Percentiles rank a stretch among this genome's conserved stretches.
phyloP scores from a whole-genome alignment of 2,113 vertebrate genomes.

The Heterotilapia buettikoferi region DNA sequence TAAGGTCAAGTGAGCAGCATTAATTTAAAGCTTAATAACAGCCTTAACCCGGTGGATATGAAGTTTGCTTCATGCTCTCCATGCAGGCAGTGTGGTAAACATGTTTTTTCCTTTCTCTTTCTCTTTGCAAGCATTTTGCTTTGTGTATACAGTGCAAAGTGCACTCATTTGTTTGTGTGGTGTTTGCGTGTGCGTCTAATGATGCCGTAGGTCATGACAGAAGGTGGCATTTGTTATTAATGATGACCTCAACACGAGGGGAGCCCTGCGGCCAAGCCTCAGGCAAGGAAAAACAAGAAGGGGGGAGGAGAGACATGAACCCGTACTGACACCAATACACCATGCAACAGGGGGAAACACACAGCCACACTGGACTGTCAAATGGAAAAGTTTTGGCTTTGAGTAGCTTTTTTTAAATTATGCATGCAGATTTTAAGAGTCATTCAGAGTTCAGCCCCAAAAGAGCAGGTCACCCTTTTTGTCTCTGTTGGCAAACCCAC shows the following conservation, averaged over 20 bases:
- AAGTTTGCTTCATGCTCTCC: background rate
- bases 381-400: conserved; percentile 34
- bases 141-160: background rate
- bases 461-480: conserved; percentile 9
- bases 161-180: conserved; percentile 9
- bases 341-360: background rate
- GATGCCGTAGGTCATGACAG: conserved; percentile 61
- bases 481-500: background rate
- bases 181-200: conserved; percentile 11
- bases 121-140: background rate
- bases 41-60: background rate
- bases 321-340: background rate
- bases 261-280: conserved; percentile 26
- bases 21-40: conserved; percentile 3
- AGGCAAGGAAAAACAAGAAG: conserved; percentile 35
- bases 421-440: conserved; percentile 44
- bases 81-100: background rate
- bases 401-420: conserved; percentile 27
- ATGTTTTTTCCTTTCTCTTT: background rate
- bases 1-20: background rate
- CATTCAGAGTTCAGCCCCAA: conserved; percentile 37
- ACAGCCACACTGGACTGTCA: background rate
- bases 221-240: conserved; percentile 76
- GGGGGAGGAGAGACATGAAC: background rate
- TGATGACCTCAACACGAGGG: conserved; percentile 53